phyloP scores from a whole-genome alignment of 1,140 invertebrate genomes.

The Drosophila insularis region DNA sequence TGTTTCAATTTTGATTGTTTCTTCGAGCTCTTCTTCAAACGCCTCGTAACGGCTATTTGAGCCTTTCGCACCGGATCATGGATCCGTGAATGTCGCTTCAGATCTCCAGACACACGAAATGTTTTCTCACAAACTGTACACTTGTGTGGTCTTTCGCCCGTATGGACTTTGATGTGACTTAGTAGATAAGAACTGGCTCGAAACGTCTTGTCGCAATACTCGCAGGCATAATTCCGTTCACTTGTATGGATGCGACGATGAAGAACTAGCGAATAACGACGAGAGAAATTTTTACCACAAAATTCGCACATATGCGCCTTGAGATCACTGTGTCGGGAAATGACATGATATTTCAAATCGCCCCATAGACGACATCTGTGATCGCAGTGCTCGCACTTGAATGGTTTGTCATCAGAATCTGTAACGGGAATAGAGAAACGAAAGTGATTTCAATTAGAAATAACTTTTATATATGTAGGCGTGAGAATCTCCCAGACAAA shows the following conservation, averaged over 20 bases:
- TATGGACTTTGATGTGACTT: conserved; percentile 95
- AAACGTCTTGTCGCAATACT: conserved; percentile 92
- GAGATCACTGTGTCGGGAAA: conserved; percentile 90
- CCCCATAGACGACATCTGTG: conserved; percentile 92
- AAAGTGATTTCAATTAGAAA: background rate
- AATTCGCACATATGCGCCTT: conserved; percentile 95
- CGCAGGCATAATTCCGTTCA: conserved; percentile 94
- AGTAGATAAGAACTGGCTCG: conserved; percentile 92
- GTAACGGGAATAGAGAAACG: background rate
- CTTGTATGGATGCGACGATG: conserved; percentile 95
- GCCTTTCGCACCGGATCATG: conserved; percentile 83
- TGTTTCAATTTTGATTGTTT: conserved; percentile 40
- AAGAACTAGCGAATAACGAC: conserved; percentile 96
- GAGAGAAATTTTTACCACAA: conserved; percentile 95
- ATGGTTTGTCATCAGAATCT: conserved; percentile 91
- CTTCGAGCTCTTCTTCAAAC: conserved; percentile 9
- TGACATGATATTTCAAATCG: conserved; percentile 94
- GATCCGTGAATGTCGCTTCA: conserved; percentile 93
- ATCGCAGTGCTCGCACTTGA: conserved; percentile 89
- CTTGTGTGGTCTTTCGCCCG: conserved; percentile 91
- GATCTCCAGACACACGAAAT: conserved; percentile 93
- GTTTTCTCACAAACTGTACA: conserved; percentile 91
- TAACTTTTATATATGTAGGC: background rate
- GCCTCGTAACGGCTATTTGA: background rate
- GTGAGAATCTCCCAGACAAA: no score